Evolutionary conservation across 1,140 invertebrate genomes (phyloP), one percentile per base, ranked within the genome.

Genomic region (Conus ventricosus): DNA sequence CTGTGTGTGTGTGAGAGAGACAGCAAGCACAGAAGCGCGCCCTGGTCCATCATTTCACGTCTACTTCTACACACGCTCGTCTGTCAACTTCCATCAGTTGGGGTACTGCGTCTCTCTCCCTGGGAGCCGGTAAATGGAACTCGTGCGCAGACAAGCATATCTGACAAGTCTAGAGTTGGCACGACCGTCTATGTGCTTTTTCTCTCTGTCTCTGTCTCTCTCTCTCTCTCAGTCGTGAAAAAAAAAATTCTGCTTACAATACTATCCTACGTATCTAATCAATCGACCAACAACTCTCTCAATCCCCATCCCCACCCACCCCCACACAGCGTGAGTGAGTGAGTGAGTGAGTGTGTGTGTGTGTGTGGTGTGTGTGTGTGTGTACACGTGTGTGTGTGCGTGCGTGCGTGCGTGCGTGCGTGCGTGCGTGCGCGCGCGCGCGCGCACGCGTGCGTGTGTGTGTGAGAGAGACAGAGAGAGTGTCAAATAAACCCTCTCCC

Each of bases 11-110:
- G 57, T 0, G 57, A 2, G 8, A 1, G 57, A 2, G 15, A 60
- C 0, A 11, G 8, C 57, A 60, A 60, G 57, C 57, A 60, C 57
- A 63, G 60, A 63, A 63, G 67, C 67, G 10, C 23, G 67, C 57
- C 8, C 57, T 60, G 11, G 67, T 71, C 67, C 20, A 71, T 71
- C 67, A 71, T 63, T 13, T 63, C 60, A 63, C 39, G 67, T 71
- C 0, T n/a, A 71, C 23, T 20, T 71, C 67, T 71, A 23, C 20
- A 71, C 67, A 71, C 67, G 67, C 23, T 71, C 20, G 67, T 20
- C 67, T 71, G 67, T 71, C 67, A 71, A 71, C 67, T 71, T 71
- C 67, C 67, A 71, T 71, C 67, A n/a, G 84, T 54, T 8, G 25
- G 2, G 25, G 13, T 39, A 25, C 17, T 17, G 2, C 17, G 1